phyloP scores from a whole-genome alignment of 2,797 vertebrate species.

The Muscicapa comitata region DNA sequence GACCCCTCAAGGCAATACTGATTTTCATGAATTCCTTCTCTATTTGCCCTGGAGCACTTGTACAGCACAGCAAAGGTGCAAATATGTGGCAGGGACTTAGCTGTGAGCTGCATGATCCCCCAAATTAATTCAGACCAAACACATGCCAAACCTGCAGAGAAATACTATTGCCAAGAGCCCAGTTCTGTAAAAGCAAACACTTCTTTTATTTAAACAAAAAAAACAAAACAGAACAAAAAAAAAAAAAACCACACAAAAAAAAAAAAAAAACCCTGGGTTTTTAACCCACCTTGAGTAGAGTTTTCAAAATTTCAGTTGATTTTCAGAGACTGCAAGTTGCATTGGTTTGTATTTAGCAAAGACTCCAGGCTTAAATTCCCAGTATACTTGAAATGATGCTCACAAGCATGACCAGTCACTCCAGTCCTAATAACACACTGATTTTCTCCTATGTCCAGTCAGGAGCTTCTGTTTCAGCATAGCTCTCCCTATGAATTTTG shows the following conservation, averaged over 20 bases:
- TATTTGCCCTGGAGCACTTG: no score
- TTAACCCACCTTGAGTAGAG: background rate
- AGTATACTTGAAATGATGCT: background rate
- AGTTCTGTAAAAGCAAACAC: background rate
- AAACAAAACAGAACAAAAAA: background rate
- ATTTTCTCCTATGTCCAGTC: background rate
- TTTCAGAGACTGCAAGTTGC: background rate
- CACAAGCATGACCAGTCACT: background rate
- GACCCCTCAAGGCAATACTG: background rate
- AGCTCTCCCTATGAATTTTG: background rate
- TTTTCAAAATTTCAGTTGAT: background rate
- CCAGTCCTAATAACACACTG: background rate
- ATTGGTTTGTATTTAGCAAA: background rate
- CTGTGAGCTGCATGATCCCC: background rate
- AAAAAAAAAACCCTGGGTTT: background rate
- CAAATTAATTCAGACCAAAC: background rate
- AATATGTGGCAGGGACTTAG: background rate
- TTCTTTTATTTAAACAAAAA: background rate
- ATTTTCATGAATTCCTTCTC: background rate
- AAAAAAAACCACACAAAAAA: no score
- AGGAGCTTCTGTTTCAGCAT: background rate
- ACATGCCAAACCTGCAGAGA: background rate
- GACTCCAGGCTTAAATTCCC: background rate
- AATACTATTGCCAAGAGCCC: background rate
- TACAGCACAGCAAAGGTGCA: background rate